These are phyloP conservation scores for Pissodes strobi DNA, from an alignment of 1,140 invertebrate genomes.

Conservation along the genomic window DNA sequence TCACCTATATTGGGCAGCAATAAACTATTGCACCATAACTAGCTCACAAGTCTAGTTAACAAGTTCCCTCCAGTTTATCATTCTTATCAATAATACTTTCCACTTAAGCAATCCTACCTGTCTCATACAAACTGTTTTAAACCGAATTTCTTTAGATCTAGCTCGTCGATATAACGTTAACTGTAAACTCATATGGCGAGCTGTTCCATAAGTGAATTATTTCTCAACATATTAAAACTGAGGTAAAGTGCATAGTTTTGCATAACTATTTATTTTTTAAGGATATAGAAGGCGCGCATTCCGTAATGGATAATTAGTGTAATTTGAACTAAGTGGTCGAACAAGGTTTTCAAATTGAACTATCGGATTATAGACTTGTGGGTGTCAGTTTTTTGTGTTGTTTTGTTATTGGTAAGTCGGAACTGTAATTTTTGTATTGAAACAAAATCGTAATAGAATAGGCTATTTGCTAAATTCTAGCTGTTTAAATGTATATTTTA, in stretches of 20 bases:
- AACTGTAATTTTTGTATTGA: too few relatives aligned
- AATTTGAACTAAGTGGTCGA: slow-evolving; percentile 5
- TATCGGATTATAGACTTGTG: slow-evolving; percentile 2
- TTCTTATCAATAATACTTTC: slow-evolving; percentile 45
- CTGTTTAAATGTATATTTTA: too few relatives aligned
- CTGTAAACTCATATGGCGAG: neutral
- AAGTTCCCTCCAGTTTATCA: slow-evolving; percentile 32
- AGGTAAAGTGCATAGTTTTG: too few relatives aligned
- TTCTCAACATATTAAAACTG: too few relatives aligned
- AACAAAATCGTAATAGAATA: too few relatives aligned
- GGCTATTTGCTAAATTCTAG: too few relatives aligned
- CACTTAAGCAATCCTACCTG: slow-evolving; percentile 39
- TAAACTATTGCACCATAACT: neutral
- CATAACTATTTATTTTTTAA: too few relatives aligned
- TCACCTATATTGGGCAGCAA: neutral
- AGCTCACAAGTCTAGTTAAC: slow-evolving; percentile 19
- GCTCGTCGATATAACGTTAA: neutral
- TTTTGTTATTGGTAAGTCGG: slow-evolving; percentile 1
- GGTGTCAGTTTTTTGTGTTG: neutral
- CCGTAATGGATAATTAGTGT: neutral
- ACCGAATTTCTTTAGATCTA: slow-evolving; percentile 13
- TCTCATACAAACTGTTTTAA: slow-evolving; percentile 30
- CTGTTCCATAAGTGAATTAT: too few relatives aligned
- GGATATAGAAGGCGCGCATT: too few relatives aligned
- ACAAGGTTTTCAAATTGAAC: neutral